Evolutionary conservation across 1,140 invertebrate genomes (phyloP).

Genomic region (Drosophila pachea): DNA sequence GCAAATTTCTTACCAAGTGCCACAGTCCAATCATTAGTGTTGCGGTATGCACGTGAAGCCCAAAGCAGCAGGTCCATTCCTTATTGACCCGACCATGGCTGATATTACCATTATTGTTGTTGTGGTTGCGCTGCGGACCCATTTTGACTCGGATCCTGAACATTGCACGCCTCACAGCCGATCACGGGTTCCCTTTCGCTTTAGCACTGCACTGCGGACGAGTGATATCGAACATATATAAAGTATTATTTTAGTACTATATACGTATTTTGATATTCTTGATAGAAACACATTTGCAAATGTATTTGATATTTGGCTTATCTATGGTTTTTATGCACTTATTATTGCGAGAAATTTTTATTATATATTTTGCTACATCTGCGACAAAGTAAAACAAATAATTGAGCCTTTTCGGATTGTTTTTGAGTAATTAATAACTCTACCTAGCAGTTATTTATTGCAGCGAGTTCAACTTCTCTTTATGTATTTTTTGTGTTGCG

Average conservation of each 20-base stretch:
- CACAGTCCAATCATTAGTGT: slow-evolving; percentile 89
- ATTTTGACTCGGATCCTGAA: slow-evolving; percentile 83
- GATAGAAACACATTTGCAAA: slow-evolving; percentile 4
- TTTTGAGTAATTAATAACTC: neutral
- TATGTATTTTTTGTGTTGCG: neutral
- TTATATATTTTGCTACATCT: slow-evolving; percentile 3
- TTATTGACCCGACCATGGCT: slow-evolving; percentile 78
- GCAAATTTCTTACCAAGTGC: slow-evolving; percentile 85
- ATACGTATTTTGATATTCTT: too few species aligned
- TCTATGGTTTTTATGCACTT: slow-evolving; percentile 26
- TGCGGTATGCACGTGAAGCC: slow-evolving; percentile 90
- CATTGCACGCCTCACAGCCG: slow-evolving; percentile 78
- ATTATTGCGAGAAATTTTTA: slow-evolving; percentile 39
- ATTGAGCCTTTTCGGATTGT: neutral
- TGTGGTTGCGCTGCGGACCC: slow-evolving; percentile 80
- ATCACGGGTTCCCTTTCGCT: slow-evolving; percentile 7
- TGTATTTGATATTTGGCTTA: slow-evolving; percentile 12
- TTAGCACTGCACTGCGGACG: slow-evolving; percentile 28
- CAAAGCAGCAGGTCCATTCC: slow-evolving; percentile 89
- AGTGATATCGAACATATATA: neutral
- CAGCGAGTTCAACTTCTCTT: neutral
- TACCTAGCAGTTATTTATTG: slow-evolving; percentile 3
- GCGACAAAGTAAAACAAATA: too few species aligned
- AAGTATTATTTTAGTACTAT: too few species aligned
- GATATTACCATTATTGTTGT: slow-evolving; percentile 37